These are phyloP conservation scores for Tenthredo distinguenda DNA, from an alignment of 2,888 invertebrate genomes.

Conservation along the genomic window DNA sequence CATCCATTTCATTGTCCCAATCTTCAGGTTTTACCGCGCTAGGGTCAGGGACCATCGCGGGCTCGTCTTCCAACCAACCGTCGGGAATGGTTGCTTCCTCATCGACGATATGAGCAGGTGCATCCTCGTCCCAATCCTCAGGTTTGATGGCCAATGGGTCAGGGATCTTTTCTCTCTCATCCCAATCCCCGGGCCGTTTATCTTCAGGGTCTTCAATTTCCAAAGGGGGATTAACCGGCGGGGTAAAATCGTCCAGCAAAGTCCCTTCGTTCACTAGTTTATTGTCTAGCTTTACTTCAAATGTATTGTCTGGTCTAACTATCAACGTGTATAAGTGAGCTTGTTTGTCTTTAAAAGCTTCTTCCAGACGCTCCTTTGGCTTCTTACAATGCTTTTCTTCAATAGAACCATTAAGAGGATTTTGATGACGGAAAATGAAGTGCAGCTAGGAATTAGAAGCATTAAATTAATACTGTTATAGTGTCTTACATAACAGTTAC, in stretches of 20 bases:
- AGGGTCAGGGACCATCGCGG: slow-evolving; percentile 92
- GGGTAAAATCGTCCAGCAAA: slow-evolving; percentile 93
- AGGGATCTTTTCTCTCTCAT: slow-evolving; percentile 95
- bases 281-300: slow-evolving; percentile 90
- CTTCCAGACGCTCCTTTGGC: slow-evolving; percentile 90
- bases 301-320: slow-evolving; percentile 89
- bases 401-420: slow-evolving; percentile 93
- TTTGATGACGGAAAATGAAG: slow-evolving; percentile 96
- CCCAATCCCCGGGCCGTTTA: slow-evolving; percentile 95
- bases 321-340: slow-evolving; percentile 93
- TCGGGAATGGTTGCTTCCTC: slow-evolving; percentile 90
- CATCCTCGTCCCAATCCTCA: slow-evolving; percentile 97
- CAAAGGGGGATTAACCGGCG: slow-evolving; percentile 96
- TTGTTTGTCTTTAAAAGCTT: slow-evolving; percentile 94
- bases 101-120: slow-evolving; percentile 94
- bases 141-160: slow-evolving; percentile 95
- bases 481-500: not conserved
- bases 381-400: slow-evolving; percentile 98
- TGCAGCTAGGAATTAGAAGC: slow-evolving; percentile 80
- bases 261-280: slow-evolving; percentile 92
- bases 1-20: slow-evolving; percentile 99
- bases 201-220: slow-evolving; percentile 96
- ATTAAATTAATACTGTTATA: slow-evolving; percentile 1
- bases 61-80: slow-evolving; percentile 96
- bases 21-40: slow-evolving; percentile 93